Conservation (phyloP, 1,140 invertebrate genomes). For the Stenopsyche tienmushanensis region DNA sequence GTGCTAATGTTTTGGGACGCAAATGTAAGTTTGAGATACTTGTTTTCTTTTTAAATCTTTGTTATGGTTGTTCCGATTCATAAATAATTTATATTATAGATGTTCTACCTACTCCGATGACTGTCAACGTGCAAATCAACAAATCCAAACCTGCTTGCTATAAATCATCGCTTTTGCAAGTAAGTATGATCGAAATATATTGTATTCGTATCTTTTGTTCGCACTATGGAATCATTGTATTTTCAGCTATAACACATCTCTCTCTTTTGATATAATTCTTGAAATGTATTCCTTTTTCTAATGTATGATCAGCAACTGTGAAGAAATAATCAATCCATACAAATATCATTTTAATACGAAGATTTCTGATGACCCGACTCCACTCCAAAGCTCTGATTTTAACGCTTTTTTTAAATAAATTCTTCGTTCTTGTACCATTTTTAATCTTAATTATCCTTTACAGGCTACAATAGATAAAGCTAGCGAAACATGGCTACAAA, state of each 20-base stretch:
- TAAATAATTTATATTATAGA: constrained; percentile 44
- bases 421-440: too few relatives aligned
- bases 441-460: constrained; percentile 15
- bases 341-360: neutral
- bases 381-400: too few relatives aligned
- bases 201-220: too few relatives aligned
- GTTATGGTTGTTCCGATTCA: neutral
- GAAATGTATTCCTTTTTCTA: neutral
- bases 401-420: too few relatives aligned
- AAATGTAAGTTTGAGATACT: constrained; percentile 33
- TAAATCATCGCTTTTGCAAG: constrained; percentile 55
- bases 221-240: neutral
- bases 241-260: neutral
- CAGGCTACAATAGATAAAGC: constrained; percentile 54
- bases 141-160: constrained; percentile 51
- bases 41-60: neutral
- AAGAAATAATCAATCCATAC: neutral
- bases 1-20: constrained; percentile 14
- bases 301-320: too few relatives aligned
- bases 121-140: constrained; percentile 49
- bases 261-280: neutral
- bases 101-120: constrained; percentile 50
- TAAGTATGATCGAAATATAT: too few relatives aligned
- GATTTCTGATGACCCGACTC: neutral
- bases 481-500: constrained; percentile 53